Base-by-base conservation (phyloP, 1,140 invertebrate species). In the Pseudomyrmex pallidus region DNA sequence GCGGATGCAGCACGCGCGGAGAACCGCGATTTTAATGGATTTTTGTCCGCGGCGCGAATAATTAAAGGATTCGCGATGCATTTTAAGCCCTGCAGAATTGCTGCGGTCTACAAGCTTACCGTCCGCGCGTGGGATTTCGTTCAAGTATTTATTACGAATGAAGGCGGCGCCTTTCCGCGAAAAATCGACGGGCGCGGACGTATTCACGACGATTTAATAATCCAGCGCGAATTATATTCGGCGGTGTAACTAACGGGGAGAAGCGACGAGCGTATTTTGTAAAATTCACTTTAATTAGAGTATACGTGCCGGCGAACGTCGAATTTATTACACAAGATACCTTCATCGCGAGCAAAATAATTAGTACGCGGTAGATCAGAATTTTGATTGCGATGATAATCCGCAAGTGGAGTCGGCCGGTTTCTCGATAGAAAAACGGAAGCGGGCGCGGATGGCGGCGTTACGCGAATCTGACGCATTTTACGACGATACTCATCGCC, bases 401-500 rank as follows among this genome's bases (percentile, higher is more conserved):
- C 48, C 8, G 20, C 1, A 35, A 20, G 15, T 46, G 17, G 44
- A 35, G 35, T 7, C 35, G 35, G 35, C 5, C 35, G 35, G 35
- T 35, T 35, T 35, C 35, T 70, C 54, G 22, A 17, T 35, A 17
- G n/a, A 72, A 50, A 7, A 35, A 35, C 25, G 25, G 5, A 35
- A 35, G 35, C 35, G 35, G 35, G 44, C 57, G 54, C n/a, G 46
- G 7, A 68, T 20, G 22, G 52, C 64, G n/a, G 48, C 44, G n/a
- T 59, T 61, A 35, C 66, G 54, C 44, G 56, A 48, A 35, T 70
- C 66, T 7, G 20, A 48, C 20, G 76, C 44, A 59, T 68, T 46
- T 80, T 80, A 80, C 76, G 66, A 72, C 52, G 56, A 80, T 59
- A 80, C 76, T 80, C 66, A 70, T 72, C 44, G 15, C 62, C 86